These are phyloP conservation scores for Bubo scandiacus DNA, from an alignment of 2,113 vertebrate species.

Conservation along the genomic window DNA sequence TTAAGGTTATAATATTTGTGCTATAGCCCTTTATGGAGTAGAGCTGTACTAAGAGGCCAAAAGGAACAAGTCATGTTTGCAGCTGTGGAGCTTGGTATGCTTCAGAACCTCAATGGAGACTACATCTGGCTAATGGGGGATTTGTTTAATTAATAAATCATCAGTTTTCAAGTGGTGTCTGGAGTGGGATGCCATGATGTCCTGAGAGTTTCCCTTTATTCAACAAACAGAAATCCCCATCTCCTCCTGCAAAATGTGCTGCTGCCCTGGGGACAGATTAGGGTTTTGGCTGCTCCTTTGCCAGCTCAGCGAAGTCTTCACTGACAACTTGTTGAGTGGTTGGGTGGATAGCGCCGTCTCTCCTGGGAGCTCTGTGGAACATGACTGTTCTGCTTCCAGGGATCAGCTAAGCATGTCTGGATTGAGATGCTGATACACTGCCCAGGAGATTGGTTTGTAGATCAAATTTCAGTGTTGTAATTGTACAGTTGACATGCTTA, in stretches of 20 bases:
- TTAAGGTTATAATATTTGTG: not conserved
- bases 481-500: not conserved
- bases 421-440: not conserved
- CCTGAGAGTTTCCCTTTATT: not conserved
- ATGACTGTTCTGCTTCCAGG: not conserved
- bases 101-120: not conserved
- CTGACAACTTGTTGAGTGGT: not conserved
- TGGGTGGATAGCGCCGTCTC: fast-evolving
- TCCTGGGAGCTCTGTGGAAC: not conserved
- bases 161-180: not conserved
- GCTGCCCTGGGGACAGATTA: not conserved
- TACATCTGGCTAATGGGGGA: not conserved
- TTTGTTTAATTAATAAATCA: not conserved
- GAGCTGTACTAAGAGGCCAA: not conserved
- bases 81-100: not conserved
- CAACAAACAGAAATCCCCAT: not conserved
- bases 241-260: not conserved
- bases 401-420: not conserved
- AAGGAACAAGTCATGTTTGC: not conserved
- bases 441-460: not conserved
- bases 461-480: not conserved
- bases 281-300: not conserved
- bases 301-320: not conserved
- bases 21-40: not conserved
- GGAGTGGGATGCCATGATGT: not conserved